Evolutionary conservation across 1,140 invertebrate genomes (phyloP), one percentile per base, ranked within the genome.

Genomic region (Drosophila ambigua): DNA sequence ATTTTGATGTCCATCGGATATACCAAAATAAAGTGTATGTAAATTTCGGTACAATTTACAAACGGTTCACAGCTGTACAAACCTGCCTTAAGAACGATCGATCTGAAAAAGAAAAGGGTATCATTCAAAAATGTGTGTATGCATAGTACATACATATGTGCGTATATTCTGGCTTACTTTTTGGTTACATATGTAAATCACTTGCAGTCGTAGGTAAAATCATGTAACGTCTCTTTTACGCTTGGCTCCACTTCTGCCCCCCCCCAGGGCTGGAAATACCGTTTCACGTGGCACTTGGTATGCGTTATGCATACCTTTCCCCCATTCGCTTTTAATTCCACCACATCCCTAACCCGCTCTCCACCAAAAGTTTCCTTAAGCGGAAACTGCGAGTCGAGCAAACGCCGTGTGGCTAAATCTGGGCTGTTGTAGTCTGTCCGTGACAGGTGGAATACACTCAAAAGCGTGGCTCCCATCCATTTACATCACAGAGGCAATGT

Each of bases 251-350:
- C 31, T 35, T 8, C 9, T 35, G 35, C 63, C 49, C 43, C 2
- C 43, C 2, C 35, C 16, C 59, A 23, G 50, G 63, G 60, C 3
- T 7, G 31, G 9, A 35, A 3, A 74, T 76, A 77, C 57, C 48
- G 63, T 68, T 82, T 73, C 59, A 82, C 72, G 61, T 77, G 64
- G 52, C 57, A 46, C 48, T 63, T 53, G 57, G 79, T 77, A 78
- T 82, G 69, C 79, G 63, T 79, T 60, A 75, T 83, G 55, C 58
- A 50, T 69, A 31, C 39, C 55, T 61, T 65, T 41, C 41, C 23
- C 5, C 13, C 11, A 43, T 9, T 44, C 46, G 20, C 57, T 5
- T 66, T 11, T 13, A 13, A 16, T 39, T 26, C 50, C 23, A 20
- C 0, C 20, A 20, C 20, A 20, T 26, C 39, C 11, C 15, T 44